phyloP scores from a whole-genome alignment of 2,797 vertebrate genomes.

The Neoniphon sammara region DNA sequence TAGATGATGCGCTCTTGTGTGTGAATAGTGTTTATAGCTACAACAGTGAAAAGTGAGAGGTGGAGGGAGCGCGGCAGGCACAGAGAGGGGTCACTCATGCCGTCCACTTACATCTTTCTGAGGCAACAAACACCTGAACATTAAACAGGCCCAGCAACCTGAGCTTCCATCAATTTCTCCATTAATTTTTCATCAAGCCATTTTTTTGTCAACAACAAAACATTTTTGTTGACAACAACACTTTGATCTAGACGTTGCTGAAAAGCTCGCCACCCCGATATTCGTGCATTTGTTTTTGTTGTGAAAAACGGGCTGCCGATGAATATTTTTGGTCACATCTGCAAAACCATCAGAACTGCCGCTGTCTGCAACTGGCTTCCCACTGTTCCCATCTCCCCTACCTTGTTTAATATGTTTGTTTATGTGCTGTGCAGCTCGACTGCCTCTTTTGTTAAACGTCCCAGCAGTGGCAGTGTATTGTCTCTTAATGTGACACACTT shows the following conservation, averaged over 20 bases:
- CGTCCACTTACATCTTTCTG: conserved; percentile 52
- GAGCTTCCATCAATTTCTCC: conserved; percentile 41
- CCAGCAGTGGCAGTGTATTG: conserved; percentile 45
- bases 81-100: conserved; percentile 32
- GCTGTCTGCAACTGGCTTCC: conserved; percentile 49
- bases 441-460: conserved; percentile 67
- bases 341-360: conserved; percentile 52
- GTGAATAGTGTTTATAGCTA: conserved; percentile 17
- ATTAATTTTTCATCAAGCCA: conserved; percentile 55
- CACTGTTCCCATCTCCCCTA: conserved; percentile 57
- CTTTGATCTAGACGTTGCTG: conserved; percentile 42
- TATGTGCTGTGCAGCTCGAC: conserved; percentile 57
- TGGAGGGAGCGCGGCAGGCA: conserved; percentile 9
- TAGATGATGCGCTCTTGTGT: conserved; percentile 19
- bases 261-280: conserved; percentile 52
- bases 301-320: conserved; percentile 47
- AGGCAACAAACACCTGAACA: conserved; percentile 46
- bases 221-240: conserved; percentile 59
- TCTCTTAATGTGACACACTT: conserved; percentile 53
- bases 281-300: conserved; percentile 52
- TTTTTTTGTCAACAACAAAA: conserved; percentile 49
- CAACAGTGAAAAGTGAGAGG: conserved; percentile 8
- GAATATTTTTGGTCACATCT: conserved; percentile 61
- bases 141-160: conserved; percentile 46
- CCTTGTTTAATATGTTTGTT: conserved; percentile 73